These are phyloP conservation scores for Capra hircus DNA, from an alignment of 2,113 vertebrate genomes.

Conservation along the genomic window DNA sequence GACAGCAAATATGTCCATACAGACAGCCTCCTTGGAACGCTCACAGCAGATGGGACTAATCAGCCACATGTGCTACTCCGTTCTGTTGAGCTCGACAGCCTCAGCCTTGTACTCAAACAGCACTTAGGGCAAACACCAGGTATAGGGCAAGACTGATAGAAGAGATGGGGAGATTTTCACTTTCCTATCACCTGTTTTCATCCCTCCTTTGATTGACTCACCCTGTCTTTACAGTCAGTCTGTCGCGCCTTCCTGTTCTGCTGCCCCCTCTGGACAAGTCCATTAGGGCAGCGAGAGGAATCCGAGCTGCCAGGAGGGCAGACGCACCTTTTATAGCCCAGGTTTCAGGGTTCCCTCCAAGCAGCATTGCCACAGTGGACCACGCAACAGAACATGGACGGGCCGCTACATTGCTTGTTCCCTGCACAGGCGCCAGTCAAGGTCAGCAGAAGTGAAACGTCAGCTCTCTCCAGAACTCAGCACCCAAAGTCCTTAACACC, in stretches of 20 bases:
- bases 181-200: neutral
- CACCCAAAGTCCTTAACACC: neutral
- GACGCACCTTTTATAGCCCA: neutral
- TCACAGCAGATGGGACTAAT: neutral
- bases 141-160: neutral
- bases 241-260: fast-evolving
- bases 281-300: neutral
- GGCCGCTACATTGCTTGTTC: neutral
- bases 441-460: neutral
- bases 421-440: neutral
- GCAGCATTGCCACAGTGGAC: neutral
- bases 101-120: neutral
- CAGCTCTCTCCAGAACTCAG: neutral
- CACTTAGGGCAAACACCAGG: neutral
- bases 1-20: neutral
- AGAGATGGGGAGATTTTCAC: neutral
- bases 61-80: fast-evolving
- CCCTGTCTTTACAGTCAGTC: no score
- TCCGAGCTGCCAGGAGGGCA: neutral
- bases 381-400: fast-evolving
- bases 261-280: neutral
- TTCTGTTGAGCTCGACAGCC: neutral
- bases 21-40: no score
- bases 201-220: neutral
- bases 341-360: neutral